These are phyloP conservation scores for Apamea sordens DNA, from an alignment of 2,888 invertebrate species.

Conservation along the genomic window DNA sequence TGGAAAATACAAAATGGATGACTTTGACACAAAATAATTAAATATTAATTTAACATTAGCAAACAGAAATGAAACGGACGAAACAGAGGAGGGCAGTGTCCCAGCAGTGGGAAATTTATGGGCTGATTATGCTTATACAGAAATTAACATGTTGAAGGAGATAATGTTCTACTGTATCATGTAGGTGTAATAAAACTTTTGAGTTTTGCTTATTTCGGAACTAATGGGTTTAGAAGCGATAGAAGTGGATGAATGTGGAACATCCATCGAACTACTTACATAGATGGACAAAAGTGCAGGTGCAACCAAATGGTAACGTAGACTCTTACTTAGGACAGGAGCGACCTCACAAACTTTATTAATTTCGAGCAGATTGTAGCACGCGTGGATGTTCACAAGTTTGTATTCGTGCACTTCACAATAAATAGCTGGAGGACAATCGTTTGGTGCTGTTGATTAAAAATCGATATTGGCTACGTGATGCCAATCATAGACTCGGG, in stretches of 20 bases:
- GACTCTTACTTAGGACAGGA: background rate
- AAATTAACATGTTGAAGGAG: background rate
- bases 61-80: too few relatives aligned
- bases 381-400: background rate
- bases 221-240: background rate
- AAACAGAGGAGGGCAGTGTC: too few relatives aligned
- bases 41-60: too few relatives aligned
- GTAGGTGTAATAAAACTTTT: background rate
- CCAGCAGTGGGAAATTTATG: too few relatives aligned
- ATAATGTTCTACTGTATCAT: background rate
- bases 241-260: background rate
- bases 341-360: conserved; percentile 15
- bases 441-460: background rate
- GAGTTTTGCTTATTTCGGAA: background rate
- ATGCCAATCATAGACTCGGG: background rate
- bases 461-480: background rate
- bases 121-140: too few relatives aligned
- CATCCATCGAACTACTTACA: background rate
- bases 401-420: conserved; percentile 6
- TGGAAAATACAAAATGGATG: background rate
- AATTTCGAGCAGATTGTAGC: conserved; percentile 12
- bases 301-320: background rate
- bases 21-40: background rate
- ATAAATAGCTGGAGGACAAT: conserved; percentile 1
- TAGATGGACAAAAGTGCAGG: background rate